A percentile compares a stretch with the other conserved stretches of the same genome.
These are phyloP conservation scores for Myotis myotis DNA, from an alignment of 2,797 vertebrate species.

Conservation along the genomic window DNA sequence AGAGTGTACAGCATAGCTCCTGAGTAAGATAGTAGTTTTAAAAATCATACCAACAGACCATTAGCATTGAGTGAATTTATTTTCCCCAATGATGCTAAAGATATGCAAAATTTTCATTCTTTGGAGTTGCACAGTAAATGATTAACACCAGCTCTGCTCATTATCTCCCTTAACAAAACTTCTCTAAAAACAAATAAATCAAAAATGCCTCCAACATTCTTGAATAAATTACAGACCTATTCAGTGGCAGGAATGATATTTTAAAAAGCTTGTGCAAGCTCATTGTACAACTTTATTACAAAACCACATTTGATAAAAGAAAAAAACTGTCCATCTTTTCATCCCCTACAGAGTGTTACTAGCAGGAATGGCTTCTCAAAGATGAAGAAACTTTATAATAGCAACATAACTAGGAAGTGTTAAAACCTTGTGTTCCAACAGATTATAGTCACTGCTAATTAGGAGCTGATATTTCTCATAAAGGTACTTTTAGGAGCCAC, in stretches of 20 bases:
- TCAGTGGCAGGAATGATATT: constrained; percentile 97
- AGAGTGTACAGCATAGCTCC: constrained; percentile 78
- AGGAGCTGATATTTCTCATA: constrained; percentile 70
- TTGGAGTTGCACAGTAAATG: constrained; percentile 89
- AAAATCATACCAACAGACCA: constrained; percentile 86
- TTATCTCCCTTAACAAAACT: constrained; percentile 98
- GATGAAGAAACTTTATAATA: constrained; percentile 70
- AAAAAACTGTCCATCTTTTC: constrained; percentile 88
- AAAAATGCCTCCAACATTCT: constrained; percentile 91
- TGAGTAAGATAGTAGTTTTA: constrained; percentile 80
- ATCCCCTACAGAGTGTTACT: constrained; percentile 73
- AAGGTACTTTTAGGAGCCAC: constrained; percentile 54
- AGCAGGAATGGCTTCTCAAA: constrained; percentile 61
- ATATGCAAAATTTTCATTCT: constrained; percentile 92
- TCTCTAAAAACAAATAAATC: constrained; percentile 97
- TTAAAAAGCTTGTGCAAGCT: constrained; percentile 96
- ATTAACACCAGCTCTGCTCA: constrained; percentile 96
- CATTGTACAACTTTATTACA: constrained; percentile 93
- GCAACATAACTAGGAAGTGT: constrained; percentile 69
- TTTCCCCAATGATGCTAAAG: constrained; percentile 91
- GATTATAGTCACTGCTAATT: constrained; percentile 76
- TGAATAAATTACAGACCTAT: constrained; percentile 95
- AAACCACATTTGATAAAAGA: constrained; percentile 91
- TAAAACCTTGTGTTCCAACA: constrained; percentile 68
- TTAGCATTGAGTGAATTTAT: constrained; percentile 91